Evolutionary conservation across 2,797 vertebrate genomes (phyloP).

Genomic region (Strix occidentalis): DNA sequence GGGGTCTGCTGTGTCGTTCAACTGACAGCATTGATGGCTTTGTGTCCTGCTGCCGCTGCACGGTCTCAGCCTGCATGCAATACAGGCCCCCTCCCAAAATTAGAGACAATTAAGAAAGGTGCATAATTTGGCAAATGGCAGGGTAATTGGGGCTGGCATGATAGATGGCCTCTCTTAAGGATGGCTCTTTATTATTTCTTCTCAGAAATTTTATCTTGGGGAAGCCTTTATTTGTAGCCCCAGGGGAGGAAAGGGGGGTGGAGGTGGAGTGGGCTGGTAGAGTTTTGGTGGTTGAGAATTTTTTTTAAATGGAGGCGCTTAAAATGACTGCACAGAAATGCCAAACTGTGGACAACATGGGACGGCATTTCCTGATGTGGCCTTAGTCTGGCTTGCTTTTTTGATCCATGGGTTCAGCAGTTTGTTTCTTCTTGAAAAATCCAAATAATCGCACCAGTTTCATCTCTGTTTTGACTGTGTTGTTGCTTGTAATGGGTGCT

Average conservation of each 20-base stretch:
- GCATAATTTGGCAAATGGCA: background rate
- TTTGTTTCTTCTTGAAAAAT: background rate
- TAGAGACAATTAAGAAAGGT: background rate
- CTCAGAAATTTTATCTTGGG: background rate
- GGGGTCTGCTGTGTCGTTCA: background rate
- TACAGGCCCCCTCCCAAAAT: background rate
- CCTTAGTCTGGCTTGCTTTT: background rate
- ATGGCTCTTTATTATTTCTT: background rate
- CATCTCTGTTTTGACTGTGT: background rate
- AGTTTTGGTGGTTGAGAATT: background rate
- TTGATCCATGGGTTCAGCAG: background rate
- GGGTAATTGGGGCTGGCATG: background rate
- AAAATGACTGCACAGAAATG: background rate
- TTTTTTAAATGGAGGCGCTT: background rate
- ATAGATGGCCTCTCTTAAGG: background rate
- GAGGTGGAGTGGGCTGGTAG: background rate
- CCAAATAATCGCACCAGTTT: background rate
- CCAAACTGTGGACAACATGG: background rate
- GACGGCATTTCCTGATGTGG: background rate
- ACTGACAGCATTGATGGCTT: background rate
- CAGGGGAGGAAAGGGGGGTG: background rate
- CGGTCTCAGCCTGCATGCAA: accelerated
- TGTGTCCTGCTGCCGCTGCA: accelerated
- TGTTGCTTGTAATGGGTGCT: background rate
- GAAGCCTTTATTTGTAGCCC: background rate